Conservation (phyloP, 2,113 vertebrate species). For the Procavia capensis region DNA sequence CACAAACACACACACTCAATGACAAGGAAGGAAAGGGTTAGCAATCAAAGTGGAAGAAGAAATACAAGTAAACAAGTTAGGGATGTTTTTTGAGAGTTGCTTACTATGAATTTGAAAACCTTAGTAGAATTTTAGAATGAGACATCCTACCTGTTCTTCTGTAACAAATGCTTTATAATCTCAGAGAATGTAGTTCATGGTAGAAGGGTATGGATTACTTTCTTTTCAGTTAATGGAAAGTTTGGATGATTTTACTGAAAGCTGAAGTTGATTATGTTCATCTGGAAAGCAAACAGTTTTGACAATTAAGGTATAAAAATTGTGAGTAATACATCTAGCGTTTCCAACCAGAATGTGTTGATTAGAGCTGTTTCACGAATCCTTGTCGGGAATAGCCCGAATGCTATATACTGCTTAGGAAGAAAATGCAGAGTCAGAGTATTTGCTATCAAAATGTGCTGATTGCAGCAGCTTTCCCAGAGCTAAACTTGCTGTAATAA, state of each 20-base stretch:
- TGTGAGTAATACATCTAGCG: slow-evolving; percentile 41
- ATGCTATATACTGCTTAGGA: slow-evolving; percentile 57
- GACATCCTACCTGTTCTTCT: not conserved
- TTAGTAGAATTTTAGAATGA: not conserved
- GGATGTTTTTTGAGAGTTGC: not conserved
- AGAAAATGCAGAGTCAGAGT: slow-evolving; percentile 72
- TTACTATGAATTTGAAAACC: not conserved
- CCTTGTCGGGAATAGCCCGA: slow-evolving; percentile 61
- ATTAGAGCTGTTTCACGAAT: slow-evolving; percentile 53
- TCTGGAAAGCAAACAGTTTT: slow-evolving; percentile 57
- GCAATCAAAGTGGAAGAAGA: not conserved
- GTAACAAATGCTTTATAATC: slow-evolving; percentile 16
- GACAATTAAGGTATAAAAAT: slow-evolving; percentile 55
- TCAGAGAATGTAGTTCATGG: not conserved
- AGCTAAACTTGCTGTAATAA: slow-evolving; percentile 77
- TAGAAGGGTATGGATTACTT: slow-evolving; percentile 11
- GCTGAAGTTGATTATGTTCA: slow-evolving; percentile 68
- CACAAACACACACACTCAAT: not conserved
- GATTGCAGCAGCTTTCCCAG: slow-evolving; percentile 70
- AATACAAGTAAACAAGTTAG: not conserved
- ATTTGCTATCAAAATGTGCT: slow-evolving; percentile 79
- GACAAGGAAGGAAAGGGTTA: not conserved
- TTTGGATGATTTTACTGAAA: slow-evolving; percentile 75
- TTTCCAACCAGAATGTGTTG: slow-evolving; percentile 52
- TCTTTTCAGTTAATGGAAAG: slow-evolving; percentile 59